Percentiles rank a stretch among this genome's conserved stretches.
phyloP scores from a whole-genome alignment of 2,113 vertebrate species.

The Halichoeres trimaculatus region DNA sequence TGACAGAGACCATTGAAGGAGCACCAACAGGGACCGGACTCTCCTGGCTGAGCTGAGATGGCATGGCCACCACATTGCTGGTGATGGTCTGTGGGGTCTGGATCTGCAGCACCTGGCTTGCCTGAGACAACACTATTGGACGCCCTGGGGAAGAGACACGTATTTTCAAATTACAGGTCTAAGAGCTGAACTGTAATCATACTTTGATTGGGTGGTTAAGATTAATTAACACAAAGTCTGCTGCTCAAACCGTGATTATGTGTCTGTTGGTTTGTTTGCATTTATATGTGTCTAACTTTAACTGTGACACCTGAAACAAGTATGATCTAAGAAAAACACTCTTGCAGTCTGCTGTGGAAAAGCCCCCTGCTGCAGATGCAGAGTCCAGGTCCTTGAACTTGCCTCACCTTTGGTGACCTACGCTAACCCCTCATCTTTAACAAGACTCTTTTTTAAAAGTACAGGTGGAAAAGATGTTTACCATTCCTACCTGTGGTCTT shows the following conservation, averaged over 20 bases:
- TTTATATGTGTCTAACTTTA: constrained; percentile 7
- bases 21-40: constrained; percentile 69
- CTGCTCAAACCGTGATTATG: constrained; percentile 26
- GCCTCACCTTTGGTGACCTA: constrained; percentile 31
- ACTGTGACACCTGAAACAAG: not conserved
- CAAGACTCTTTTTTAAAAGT: constrained; percentile 45
- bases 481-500: constrained; percentile 53
- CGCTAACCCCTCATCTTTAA: constrained; percentile 56
- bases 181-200: constrained; percentile 31
- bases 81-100: constrained; percentile 82
- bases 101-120: constrained; percentile 87
- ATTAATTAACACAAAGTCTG: not conserved
- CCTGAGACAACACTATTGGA: constrained; percentile 85
- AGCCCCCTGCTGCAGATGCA: constrained; percentile 29
- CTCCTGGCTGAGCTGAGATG: constrained; percentile 78
- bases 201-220: constrained; percentile 37
- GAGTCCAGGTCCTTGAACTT: not conserved
- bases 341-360: constrained; percentile 8
- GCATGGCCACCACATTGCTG: constrained; percentile 79
- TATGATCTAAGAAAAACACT: constrained; percentile 10
- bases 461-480: constrained; percentile 68
- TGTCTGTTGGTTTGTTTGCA: constrained; percentile 3
- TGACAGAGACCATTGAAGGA: constrained; percentile 56
- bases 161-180: constrained; percentile 43
- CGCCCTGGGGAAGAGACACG: constrained; percentile 78